Percentiles rank a stretch among this genome's conserved stretches.
Conservation (phyloP, 2,113 vertebrate species). For the Etheostoma spectabile region DNA sequence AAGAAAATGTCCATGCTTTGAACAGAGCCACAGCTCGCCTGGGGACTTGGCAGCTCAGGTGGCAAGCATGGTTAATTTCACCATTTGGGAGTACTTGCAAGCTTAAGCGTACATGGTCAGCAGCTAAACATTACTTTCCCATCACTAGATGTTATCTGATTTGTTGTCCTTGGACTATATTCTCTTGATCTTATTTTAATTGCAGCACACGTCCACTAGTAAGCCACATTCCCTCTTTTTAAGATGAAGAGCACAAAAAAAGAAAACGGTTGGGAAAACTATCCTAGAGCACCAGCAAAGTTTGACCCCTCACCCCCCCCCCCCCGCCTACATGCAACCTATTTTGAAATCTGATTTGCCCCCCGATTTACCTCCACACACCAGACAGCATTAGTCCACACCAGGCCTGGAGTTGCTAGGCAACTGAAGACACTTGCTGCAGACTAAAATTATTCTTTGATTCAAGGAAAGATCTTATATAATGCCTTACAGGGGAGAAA, state of each 20-base stretch:
- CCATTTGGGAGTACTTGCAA: constrained; percentile 63
- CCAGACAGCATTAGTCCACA: constrained; percentile 83
- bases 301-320: constrained; percentile 74
- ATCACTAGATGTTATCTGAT: constrained; percentile 43
- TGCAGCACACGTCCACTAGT: constrained; percentile 18
- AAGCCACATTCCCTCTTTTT: not conserved
- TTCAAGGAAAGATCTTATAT: constrained; percentile 84
- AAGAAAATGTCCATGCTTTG: constrained; percentile 71
- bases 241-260: constrained; percentile 36
- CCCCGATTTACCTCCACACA: constrained; percentile 87
- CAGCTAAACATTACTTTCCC: constrained; percentile 57
- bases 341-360: constrained; percentile 87
- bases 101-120: constrained; percentile 58
- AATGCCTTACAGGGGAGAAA: constrained; percentile 67
- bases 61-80: constrained; percentile 68
- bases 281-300: constrained; percentile 75
- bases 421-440: constrained; percentile 87
- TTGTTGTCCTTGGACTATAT: constrained; percentile 58
- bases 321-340: constrained; percentile 79
- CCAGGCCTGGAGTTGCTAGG: constrained; percentile 86
- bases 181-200: constrained; percentile 63
- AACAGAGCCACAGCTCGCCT: constrained; percentile 66
- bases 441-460: constrained; percentile 87
- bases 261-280: constrained; percentile 61
- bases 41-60: constrained; percentile 71